Conservation (phyloP, 2,113 vertebrate genomes). For the Lathamus discolor region DNA sequence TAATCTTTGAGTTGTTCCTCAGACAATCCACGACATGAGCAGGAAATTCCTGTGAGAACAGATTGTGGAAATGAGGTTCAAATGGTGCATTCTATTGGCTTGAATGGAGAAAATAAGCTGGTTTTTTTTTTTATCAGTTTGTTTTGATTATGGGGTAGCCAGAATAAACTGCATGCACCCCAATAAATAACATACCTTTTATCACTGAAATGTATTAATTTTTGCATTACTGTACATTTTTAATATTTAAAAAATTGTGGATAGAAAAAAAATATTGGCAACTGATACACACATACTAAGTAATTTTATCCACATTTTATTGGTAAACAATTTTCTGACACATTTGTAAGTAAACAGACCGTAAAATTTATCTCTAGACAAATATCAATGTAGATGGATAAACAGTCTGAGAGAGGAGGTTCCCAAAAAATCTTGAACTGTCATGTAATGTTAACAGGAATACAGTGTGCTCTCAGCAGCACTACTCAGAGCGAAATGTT, state of each 20-base stretch:
- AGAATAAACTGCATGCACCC: background rate
- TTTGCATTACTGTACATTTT: background rate
- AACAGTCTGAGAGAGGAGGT: constrained; percentile 28
- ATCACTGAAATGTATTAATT: background rate
- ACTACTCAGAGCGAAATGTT: background rate
- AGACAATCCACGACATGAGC: background rate
- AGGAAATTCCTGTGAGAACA: constrained; percentile 12
- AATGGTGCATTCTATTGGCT: background rate
- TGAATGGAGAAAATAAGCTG: background rate
- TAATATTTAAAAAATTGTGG: background rate
- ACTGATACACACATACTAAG: background rate
- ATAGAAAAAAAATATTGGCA: background rate
- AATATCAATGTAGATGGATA: constrained; percentile 30
- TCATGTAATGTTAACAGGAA: constrained; percentile 46
- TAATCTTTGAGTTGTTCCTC: background rate
- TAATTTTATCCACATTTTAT: background rate
- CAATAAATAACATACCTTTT: background rate
- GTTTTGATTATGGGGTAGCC: background rate
- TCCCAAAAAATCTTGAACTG: constrained; percentile 51
- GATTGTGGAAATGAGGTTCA: background rate
- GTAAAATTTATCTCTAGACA: constrained; percentile 54
- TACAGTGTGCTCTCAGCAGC: constrained; percentile 51
- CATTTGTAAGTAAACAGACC: constrained; percentile 28
- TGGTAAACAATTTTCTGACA: constrained; percentile 38
- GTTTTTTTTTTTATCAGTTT: background rate